phyloP scores from a whole-genome alignment of 2,888 invertebrate species.

The Platycnemis pennipes region DNA sequence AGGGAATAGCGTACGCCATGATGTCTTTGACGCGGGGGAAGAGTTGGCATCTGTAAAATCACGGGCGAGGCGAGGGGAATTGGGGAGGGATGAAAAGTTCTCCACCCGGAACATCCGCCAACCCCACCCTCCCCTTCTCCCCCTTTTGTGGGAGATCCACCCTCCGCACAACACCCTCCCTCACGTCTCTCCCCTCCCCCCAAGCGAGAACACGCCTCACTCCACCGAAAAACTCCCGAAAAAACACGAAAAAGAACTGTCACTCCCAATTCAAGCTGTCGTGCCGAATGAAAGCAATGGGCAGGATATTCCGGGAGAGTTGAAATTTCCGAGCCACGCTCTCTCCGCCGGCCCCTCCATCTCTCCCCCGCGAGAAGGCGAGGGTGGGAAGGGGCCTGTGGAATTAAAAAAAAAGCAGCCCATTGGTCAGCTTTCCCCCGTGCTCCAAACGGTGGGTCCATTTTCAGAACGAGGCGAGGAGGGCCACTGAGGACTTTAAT shows the following conservation, averaged over 20 bases:
- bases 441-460: not conserved
- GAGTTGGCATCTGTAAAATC: constrained; percentile 4
- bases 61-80: not conserved
- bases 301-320: not conserved
- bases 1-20: not conserved
- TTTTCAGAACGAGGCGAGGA: not conserved
- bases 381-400: not conserved
- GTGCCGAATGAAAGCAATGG: constrained; percentile 4
- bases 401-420: not conserved
- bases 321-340: not conserved
- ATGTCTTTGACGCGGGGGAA: not conserved
- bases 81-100: not conserved
- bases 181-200: not conserved
- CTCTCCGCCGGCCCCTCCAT: not conserved
- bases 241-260: constrained; percentile 14
- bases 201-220: not conserved
- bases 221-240: not conserved
- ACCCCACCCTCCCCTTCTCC: no score
- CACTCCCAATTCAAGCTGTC: constrained; percentile 22
- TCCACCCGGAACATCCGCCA: not conserved
- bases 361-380: not conserved
- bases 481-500: not conserved
- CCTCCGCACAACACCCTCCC: not conserved
- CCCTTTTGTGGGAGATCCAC: no score
- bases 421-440: not conserved